These are phyloP conservation scores for Syrmaticus mikado DNA, from an alignment of 2,113 vertebrate genomes.

Conservation along the genomic window DNA sequence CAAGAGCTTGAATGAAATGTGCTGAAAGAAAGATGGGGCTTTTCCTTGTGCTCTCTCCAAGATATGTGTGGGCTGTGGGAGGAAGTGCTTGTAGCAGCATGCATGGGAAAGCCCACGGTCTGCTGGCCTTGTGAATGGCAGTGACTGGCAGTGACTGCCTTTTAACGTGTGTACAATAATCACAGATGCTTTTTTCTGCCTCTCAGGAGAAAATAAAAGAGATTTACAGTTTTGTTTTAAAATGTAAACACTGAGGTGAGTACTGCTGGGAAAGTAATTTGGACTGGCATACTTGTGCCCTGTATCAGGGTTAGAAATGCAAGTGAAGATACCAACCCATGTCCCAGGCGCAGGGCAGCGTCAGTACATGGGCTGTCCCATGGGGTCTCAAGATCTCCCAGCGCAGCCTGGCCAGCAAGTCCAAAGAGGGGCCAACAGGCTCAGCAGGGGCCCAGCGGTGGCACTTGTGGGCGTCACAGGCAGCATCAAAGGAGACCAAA, in stretches of 20 bases:
- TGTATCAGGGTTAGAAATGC: not conserved
- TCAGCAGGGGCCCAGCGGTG: not conserved
- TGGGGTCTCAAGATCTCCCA: not conserved
- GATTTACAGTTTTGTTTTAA: not conserved
- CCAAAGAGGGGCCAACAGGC: not conserved
- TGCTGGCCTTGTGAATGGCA: not conserved
- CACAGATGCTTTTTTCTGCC: not conserved
- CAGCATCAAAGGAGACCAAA: not conserved
- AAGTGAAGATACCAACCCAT: not conserved
- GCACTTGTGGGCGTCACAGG: not conserved
- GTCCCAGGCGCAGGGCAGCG: not conserved
- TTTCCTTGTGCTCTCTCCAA: not conserved
- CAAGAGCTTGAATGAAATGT: not conserved
- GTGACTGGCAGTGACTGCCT: not conserved
- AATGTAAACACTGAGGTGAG: not conserved
- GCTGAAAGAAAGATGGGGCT: not conserved
- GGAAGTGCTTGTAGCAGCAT: not conserved
- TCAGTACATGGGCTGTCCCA: fast-evolving
- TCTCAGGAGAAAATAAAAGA: not conserved
- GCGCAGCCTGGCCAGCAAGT: not conserved
- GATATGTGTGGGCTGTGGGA: not conserved
- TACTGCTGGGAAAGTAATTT: not conserved
- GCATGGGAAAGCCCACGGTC: not conserved
- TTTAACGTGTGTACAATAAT: not conserved
- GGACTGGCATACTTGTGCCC: not conserved